A percentile compares a stretch with the other conserved stretches of the same genome.
These are phyloP conservation scores for Melanotaenia maccullochi DNA, from an alignment of 2,797 vertebrate species.

Conservation along the genomic window DNA sequence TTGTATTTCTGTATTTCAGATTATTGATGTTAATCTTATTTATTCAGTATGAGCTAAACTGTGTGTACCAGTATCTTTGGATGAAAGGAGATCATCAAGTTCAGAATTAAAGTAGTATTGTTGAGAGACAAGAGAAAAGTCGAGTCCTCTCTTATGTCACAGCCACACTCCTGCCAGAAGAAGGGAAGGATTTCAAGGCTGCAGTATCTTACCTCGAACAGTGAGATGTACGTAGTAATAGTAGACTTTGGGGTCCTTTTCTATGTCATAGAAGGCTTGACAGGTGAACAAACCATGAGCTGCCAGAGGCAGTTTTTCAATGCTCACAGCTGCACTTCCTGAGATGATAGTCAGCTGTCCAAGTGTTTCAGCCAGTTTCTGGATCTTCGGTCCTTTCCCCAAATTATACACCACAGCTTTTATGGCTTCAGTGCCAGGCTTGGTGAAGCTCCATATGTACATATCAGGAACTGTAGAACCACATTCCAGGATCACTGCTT, in stretches of 20 bases:
- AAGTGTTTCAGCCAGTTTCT: slow-evolving; percentile 76
- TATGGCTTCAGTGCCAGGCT: slow-evolving; percentile 74
- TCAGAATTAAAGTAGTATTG: no score
- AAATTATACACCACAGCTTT: slow-evolving; percentile 82
- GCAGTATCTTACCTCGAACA: slow-evolving; percentile 84
- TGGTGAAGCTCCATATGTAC: slow-evolving; percentile 90
- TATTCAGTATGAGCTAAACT: no score
- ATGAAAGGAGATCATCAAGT: no score
- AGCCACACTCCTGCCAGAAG: background rate
- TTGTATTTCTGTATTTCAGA: no score
- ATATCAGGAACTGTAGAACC: slow-evolving; percentile 73
- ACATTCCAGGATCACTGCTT: slow-evolving; percentile 86
- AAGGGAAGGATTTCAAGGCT: slow-evolving; percentile 1
- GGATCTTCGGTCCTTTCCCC: slow-evolving; percentile 79
- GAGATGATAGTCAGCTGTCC: slow-evolving; percentile 83
- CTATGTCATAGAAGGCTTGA: slow-evolving; percentile 86
- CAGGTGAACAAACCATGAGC: slow-evolving; percentile 90
- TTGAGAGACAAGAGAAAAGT: no score
- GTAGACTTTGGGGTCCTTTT: slow-evolving; percentile 69
- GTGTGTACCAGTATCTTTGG: no score
- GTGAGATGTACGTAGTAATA: slow-evolving; percentile 85
- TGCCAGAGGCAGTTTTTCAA: slow-evolving; percentile 82
- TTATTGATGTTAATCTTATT: no score
- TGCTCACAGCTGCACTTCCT: slow-evolving; percentile 85
- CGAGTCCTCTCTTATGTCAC: no score